Evolutionary conservation across 2,888 invertebrate species (phyloP), one percentile per base, ranked within the genome.

Genomic region (Uloborus plumipes): DNA sequence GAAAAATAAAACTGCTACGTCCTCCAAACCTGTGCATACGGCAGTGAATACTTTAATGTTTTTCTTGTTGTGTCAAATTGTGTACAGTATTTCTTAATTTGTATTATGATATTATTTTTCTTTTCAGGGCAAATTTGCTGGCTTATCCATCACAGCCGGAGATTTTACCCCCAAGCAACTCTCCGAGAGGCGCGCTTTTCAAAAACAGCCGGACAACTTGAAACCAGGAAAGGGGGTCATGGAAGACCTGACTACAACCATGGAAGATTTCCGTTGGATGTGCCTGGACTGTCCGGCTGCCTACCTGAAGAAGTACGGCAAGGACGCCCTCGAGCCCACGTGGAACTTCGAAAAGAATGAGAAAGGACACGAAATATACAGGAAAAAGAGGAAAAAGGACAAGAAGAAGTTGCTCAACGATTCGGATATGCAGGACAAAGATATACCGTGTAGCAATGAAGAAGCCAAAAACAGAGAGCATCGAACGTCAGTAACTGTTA

Each of bases 221-320:
- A 67, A 64, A 26, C 6, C 18, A 13, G 64, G 55, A n/a, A 62
- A 58, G 7, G 80, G 80, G 1, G 50, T 15, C 0, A 81, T 81
- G 74, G 80, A 81, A 14, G 74, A 74, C 22, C 15, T 58, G 16
- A 65, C 49, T 13, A 74, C 58, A 14, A 58, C 74, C 2, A 81
- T 62, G 64, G 75, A 50, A 51, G 80, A 81, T 31, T 81, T 59
- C n/a, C 74, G 75, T 15, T 69, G 70, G 64, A 50, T 65, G 18
- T 49, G 64, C 16, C 1, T 81, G 1, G 80, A 81, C 22, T 81
- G 80, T 6, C 80, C 80, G 4, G 80, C 80, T 9, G 69, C 69
- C 47, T 81, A 81, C 49, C 22, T 81, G 20, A 81, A 81, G 20
- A 4, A 58, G 26, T 81, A 26, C 39, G 80, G 80, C 3, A 81